These are phyloP conservation scores for Pituophis catenifer DNA, from an alignment of 2,113 vertebrate genomes.

Conservation along the genomic window DNA sequence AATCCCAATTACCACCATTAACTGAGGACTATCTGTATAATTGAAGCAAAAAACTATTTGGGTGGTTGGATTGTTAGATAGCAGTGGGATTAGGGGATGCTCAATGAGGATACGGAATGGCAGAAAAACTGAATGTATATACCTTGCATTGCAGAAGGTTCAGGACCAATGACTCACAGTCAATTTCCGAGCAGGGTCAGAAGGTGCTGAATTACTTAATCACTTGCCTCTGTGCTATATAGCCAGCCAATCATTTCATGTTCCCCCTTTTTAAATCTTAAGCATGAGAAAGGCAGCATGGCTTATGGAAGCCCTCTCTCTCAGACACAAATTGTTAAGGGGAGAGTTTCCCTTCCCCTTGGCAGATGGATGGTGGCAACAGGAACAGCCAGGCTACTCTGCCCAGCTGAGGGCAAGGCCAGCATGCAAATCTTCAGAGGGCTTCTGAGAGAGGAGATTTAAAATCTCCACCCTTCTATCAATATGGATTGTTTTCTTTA, in stretches of 20 bases:
- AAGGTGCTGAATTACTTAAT: neutral
- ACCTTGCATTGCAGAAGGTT: neutral
- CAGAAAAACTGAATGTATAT: neutral
- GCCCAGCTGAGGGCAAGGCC: neutral
- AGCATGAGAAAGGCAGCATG: neutral
- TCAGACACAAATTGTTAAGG: neutral
- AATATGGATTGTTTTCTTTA: neutral
- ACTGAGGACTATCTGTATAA: neutral
- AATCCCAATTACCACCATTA: neutral
- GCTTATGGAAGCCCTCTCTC: neutral
- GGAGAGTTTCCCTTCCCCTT: neutral
- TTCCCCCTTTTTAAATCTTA: neutral
- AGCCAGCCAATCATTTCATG: neutral
- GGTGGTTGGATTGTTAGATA: neutral
- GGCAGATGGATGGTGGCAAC: neutral
- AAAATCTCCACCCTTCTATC: neutral
- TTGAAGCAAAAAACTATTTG: neutral
- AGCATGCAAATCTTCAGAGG: neutral
- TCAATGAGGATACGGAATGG: neutral
- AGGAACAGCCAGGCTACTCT: neutral
- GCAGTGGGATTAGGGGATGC: neutral
- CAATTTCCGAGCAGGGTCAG: neutral
- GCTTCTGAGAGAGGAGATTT: neutral
- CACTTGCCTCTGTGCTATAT: neutral
- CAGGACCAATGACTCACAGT: neutral